A percentile compares a stretch with the other conserved stretches of the same genome.
These are phyloP conservation scores for Mesorhabditis sp. DNA, from an alignment of 2,888 invertebrate species.

Conservation along the genomic window DNA sequence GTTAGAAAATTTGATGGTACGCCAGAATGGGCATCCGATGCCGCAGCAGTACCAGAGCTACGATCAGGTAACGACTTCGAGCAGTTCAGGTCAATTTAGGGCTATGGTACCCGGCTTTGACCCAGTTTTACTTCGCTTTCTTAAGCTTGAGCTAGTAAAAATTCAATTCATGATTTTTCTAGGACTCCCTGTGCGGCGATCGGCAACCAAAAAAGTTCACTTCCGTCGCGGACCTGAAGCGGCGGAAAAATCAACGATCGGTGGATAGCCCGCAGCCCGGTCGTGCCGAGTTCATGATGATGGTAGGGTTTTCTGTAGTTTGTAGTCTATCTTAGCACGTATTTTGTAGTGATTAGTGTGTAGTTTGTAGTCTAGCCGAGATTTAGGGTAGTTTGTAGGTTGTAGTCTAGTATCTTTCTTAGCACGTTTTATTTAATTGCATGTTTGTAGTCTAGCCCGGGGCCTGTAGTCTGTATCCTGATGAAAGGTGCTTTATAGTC, in stretches of 20 bases:
- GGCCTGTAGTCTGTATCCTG: too few relatives aligned
- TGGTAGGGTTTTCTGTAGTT: too few relatives aligned
- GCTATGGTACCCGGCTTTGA: too few relatives aligned
- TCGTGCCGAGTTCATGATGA: background rate
- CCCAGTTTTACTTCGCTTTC: background rate
- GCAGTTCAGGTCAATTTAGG: too few relatives aligned
- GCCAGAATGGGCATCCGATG: constrained; percentile 64
- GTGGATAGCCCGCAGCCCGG: constrained; percentile 14
- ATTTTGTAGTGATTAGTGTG: too few relatives aligned
- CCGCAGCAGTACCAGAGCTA: constrained; percentile 7
- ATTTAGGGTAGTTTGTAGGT: too few relatives aligned
- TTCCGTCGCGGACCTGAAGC: constrained; percentile 91
- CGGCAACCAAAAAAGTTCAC: constrained; percentile 71
- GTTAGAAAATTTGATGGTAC: constrained; percentile 84
- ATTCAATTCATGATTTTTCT: background rate
- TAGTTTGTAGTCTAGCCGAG: too few relatives aligned
- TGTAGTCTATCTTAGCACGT: too few relatives aligned
- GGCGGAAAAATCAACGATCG: constrained; percentile 67
- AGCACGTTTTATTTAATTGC: too few relatives aligned
- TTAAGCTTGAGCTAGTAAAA: background rate
- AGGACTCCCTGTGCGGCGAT: constrained; percentile 23
- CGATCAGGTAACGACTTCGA: background rate
- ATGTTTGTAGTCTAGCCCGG: too few relatives aligned
- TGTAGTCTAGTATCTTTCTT: too few relatives aligned
- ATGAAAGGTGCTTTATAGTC: too few relatives aligned